Base-by-base conservation (phyloP, 1,140 invertebrate species). In the Eubasilissa regina region DNA sequence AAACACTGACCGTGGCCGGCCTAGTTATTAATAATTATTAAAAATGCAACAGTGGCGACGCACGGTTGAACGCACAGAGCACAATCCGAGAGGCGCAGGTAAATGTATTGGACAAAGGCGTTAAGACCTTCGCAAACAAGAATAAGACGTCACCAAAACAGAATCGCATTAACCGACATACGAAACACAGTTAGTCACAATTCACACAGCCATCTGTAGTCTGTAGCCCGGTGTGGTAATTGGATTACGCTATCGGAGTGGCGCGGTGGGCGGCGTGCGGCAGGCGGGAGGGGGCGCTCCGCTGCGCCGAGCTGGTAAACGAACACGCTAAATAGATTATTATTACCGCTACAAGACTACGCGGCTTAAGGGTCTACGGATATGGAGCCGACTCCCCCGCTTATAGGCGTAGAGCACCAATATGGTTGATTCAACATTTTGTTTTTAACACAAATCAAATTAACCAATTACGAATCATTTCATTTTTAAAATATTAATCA, bases 281-380 rank as follows among this genome's bases (percentile, higher is more conserved):
- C n/a, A n/a, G n/a, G n/a, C n/a, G n/a, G n/a, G n/a, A n/a, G n/a
- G n/a, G n/a, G n/a, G n/a, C n/a, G n/a, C n/a, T n/a, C 1, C n/a
- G 55, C 73, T 74, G 21, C 73, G 73, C 56, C 73, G 44, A 35
- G 19, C 56, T 62, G 75, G 75, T 76, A 76, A 64, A 76, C 75
- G 75, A 76, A 76, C 73, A 58, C 53, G 44, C 75, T 76, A 76
- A 76, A 76, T 76, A 76, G 75, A 76, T 76, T 76, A 76, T 76
- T 76, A 76, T 76, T 76, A 45, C 60, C 75, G 75, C 75, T 66
- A 58, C 51, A 56, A 43, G n/a, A 43, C 55, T 45, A 25, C 56
- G 60, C 15, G 53, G 15, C 51, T 53, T 55, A 60, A 17, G 19
- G 70, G 25, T 64, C 60, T 64, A 64, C 60, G 60, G 35, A 64